A percentile compares a stretch with the other conserved stretches of the same genome.
phyloP scores from a whole-genome alignment of 2,113 vertebrate genomes.

The Scomber japonicus region DNA sequence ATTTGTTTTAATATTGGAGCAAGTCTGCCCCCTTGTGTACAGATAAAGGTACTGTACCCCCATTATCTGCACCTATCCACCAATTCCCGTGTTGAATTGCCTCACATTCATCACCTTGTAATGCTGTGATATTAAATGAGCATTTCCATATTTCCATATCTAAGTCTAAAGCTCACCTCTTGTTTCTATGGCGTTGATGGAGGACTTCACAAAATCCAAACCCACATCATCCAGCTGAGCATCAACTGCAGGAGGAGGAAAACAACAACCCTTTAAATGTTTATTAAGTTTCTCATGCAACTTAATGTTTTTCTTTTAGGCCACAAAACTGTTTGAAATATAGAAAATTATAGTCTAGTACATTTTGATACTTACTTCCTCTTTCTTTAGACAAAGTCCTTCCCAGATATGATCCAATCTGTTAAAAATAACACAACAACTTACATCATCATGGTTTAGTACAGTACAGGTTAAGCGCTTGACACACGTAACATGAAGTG shows the following conservation, averaged over 20 bases:
- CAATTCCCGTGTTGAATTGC: background rate
- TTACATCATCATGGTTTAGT: background rate
- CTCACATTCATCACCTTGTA: background rate
- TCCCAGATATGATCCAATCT: slow-evolving; percentile 86
- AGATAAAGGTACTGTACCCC: slow-evolving; percentile 18
- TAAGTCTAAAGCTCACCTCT: slow-evolving; percentile 87
- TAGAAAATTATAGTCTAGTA: background rate
- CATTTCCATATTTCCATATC: background rate
- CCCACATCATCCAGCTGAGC: slow-evolving; percentile 93
- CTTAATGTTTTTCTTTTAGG: background rate
- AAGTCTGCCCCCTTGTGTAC: slow-evolving; percentile 79
- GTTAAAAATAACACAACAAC: slow-evolving; percentile 22
- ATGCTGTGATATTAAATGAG: background rate
- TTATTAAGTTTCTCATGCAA: background rate
- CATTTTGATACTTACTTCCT: slow-evolving; percentile 88
- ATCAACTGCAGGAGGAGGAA: slow-evolving; percentile 79
- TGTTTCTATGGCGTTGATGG: slow-evolving; percentile 92
- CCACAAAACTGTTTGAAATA: background rate
- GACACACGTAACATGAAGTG: background rate
- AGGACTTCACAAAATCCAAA: slow-evolving; percentile 92
- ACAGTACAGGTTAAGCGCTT: background rate
- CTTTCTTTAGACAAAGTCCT: slow-evolving; percentile 88
- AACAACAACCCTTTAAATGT: background rate
- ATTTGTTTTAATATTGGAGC: slow-evolving; percentile 44
- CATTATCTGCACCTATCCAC: background rate